Percentiles rank a stretch among this genome's conserved stretches.
These are phyloP conservation scores for Notarius lentiginosus DNA, from an alignment of 2,113 vertebrate species.

Conservation along the genomic window DNA sequence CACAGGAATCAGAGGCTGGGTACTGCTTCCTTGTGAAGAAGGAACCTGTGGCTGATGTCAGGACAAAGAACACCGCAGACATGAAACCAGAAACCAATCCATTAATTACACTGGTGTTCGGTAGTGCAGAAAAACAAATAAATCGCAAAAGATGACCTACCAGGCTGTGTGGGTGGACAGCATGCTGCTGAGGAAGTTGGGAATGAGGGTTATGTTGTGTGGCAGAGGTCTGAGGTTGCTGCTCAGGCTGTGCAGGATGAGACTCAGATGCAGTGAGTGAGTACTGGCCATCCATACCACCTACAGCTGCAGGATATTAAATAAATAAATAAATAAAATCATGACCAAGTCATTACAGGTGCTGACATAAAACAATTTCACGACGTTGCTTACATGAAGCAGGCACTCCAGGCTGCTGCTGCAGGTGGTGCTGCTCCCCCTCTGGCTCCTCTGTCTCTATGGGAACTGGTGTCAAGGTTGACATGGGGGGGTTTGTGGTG, in stretches of 20 bases:
- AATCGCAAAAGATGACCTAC: conserved; percentile 20
- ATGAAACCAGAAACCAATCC: not conserved
- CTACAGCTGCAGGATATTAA: conserved; percentile 26
- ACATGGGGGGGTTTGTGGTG: conserved; percentile 49
- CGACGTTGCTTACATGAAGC: conserved; percentile 37
- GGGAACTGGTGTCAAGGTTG: conserved; percentile 70
- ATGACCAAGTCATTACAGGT: not conserved
- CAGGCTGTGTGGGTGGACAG: conserved; percentile 33
- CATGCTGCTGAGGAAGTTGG: conserved; percentile 38
- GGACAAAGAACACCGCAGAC: not conserved
- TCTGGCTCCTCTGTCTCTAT: conserved; percentile 87
- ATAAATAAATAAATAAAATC: conserved; percentile 1
- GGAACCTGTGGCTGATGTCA: conserved; percentile 44
- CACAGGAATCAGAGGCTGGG: conserved; percentile 30
- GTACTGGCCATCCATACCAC: conserved; percentile 38
- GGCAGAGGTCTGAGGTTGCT: conserved; percentile 59
- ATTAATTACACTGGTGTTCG: not conserved
- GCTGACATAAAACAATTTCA: not conserved
- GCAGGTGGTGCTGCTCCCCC: conserved; percentile 83
- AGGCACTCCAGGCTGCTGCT: conserved; percentile 74
- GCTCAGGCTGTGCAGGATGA: conserved; percentile 53
- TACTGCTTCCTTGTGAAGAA: conserved; percentile 30
- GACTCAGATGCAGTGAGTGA: conserved; percentile 57
- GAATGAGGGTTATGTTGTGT: conserved; percentile 8
- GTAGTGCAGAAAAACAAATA: not conserved